Evolutionary conservation across 2,888 invertebrate genomes (phyloP), one percentile per base, ranked within the genome.

Genomic region (Dascillus cervinus): DNA sequence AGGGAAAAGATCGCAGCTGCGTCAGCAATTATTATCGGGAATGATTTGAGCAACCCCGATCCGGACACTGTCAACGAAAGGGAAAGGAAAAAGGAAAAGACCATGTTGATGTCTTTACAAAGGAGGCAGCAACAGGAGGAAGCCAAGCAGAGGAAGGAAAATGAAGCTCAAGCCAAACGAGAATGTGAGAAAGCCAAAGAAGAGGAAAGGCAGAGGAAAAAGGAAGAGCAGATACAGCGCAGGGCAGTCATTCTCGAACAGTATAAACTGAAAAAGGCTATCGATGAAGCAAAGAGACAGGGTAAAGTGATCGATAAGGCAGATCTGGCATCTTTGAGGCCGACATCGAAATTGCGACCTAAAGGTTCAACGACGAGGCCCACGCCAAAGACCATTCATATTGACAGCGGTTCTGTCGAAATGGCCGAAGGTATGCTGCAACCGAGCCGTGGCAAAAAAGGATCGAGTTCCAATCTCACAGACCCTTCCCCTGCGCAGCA

Each of bases 51-150:
- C 26, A 77, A 76, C 62, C 70, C 75, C 21, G 79, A 82, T 70
- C 79, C 79, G 89, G 82, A 79, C 55, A 78, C 82, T 4, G 77
- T 87, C 32, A 86, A 90, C 49, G 91, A 92, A 66, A 89, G 92
- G 85, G 89, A 90, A 64, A 79, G 81, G 41, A 92, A 86, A 60
- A 94, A 92, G 59, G 91, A 94, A 62, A 80, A 82, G 49, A 87
- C 95, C 39, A 82, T 94, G 77, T 66, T 91, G 62, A 70, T 87
- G 55, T 92, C 94, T 6, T 68, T 91, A 50, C 90, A 90, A 63
- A 74, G 96, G 53, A 81, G 88, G 49, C 90, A 91, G 60, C 84
- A 90, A 46, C 89, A 88, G 50, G 95, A 95, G 62, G 87, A 86
- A 64, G 77, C 82, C 37, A 81, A 87, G 42, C 80, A 82, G 44